A percentile compares a stretch with the other conserved stretches of the same genome.
phyloP scores from a whole-genome alignment of 2,113 vertebrate genomes.

The Patagioenas fasciata region DNA sequence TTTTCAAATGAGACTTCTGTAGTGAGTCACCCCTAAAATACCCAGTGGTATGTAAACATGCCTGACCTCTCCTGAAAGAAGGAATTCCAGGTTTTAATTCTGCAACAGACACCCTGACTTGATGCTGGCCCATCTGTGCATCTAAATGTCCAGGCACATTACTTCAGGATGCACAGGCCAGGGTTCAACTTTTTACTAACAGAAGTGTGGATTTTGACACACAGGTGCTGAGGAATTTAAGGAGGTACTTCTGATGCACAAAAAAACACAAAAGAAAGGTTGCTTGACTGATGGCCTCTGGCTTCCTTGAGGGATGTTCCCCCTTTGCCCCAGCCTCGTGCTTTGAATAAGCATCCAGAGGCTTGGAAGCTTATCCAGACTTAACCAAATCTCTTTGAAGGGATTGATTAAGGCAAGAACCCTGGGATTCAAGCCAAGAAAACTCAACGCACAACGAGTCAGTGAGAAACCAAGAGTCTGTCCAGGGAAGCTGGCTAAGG shows the following conservation, averaged over 20 bases:
- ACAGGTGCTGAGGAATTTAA: conserved; percentile 18
- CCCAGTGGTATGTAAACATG: conserved; percentile 38
- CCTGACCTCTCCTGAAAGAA: background rate
- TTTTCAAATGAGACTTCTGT: background rate
- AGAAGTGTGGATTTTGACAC: background rate
- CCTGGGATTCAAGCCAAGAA: conserved; percentile 62
- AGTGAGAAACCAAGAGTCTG: conserved; percentile 55
- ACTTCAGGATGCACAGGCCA: background rate
- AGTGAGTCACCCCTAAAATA: conserved; percentile 43
- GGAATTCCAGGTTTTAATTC: background rate
- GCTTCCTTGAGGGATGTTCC: conserved; percentile 47
- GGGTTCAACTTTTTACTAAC: background rate
- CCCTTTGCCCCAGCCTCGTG: background rate
- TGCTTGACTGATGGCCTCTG: conserved; percentile 39
- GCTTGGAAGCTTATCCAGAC: conserved; percentile 60
- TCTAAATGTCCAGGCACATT: background rate
- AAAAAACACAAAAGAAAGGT: background rate
- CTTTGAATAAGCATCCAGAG: conserved; percentile 60
- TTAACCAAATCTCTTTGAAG: conserved; percentile 68
- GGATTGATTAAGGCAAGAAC: conserved; percentile 62
- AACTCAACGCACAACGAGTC: conserved; percentile 29
- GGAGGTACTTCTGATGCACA: background rate
- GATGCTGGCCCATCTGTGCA: background rate
- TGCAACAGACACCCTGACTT: background rate
- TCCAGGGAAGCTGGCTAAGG: conserved; percentile 47